phyloP scores from a whole-genome alignment of 2,113 vertebrate species.

The Thalassoma bifasciatum region DNA sequence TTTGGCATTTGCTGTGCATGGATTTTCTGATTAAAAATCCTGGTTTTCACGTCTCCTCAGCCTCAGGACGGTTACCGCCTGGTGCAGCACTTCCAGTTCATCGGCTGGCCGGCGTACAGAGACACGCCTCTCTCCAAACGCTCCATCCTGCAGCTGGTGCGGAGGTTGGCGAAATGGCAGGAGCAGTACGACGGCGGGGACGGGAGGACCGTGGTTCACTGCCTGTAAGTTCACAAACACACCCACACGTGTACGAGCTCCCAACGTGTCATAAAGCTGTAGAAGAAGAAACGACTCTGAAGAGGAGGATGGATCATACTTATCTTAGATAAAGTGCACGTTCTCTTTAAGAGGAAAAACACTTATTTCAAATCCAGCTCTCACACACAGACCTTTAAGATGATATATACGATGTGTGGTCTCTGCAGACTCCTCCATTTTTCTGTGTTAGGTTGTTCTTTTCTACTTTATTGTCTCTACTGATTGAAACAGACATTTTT shows the following conservation, averaged over 20 bases:
- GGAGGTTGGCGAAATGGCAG: conserved; percentile 96
- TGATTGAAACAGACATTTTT: conserved; percentile 10
- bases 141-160: conserved; percentile 93
- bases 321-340: conserved; percentile 13
- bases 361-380: neutral
- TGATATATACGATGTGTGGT: neutral
- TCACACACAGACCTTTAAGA: neutral
- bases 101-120: conserved; percentile 97
- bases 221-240: conserved; percentile 87
- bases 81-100: conserved; percentile 98
- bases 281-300: neutral
- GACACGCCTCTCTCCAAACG: conserved; percentile 96
- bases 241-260: no score
- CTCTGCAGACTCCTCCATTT: neutral
- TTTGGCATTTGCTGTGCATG: no score
- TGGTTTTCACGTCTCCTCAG: conserved; percentile 69
- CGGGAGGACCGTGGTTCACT: conserved; percentile 95
- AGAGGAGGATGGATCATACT: neutral
- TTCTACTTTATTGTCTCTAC: conserved; percentile 8
- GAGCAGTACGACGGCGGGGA: conserved; percentile 96
- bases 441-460: neutral
- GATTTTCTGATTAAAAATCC: neutral
- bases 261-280: no score
- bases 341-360: no score
- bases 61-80: conserved; percentile 97